Percentiles rank a stretch among this genome's conserved stretches.
Evolutionary conservation across 2,888 invertebrate genomes (phyloP).

Genomic region (Syrista parreyssii): DNA sequence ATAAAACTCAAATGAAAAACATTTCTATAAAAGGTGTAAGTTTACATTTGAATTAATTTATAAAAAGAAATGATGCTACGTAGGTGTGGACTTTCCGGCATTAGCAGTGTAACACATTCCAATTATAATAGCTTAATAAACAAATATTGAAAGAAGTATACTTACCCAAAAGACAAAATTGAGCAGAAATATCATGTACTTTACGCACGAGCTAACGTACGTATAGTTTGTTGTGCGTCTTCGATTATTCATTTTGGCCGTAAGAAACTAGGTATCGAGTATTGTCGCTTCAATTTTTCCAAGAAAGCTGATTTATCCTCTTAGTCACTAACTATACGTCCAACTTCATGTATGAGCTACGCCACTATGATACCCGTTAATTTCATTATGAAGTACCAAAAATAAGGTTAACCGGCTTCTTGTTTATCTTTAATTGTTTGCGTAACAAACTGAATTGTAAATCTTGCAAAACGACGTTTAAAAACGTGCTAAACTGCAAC

Average conservation of each 20-base stretch:
- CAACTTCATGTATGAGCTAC: background rate
- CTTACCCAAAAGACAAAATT: conserved; percentile 93
- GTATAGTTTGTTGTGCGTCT: conserved; percentile 79
- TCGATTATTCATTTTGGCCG: conserved; percentile 65
- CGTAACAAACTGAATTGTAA: conserved; percentile 14
- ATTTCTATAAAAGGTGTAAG: background rate
- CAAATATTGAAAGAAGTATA: conserved; percentile 34
- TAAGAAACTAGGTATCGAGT: conserved; percentile 24
- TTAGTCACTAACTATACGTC: conserved; percentile 8
- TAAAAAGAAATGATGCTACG: background rate
- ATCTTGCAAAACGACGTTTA: conserved; percentile 2
- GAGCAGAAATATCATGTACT: conserved; percentile 89
- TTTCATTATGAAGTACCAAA: background rate
- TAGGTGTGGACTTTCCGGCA: background rate
- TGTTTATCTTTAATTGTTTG: conserved; percentile 9
- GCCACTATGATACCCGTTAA: background rate
- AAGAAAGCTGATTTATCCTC: conserved; percentile 10
- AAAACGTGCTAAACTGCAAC: conserved; percentile 17
- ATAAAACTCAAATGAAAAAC: conserved; percentile 2
- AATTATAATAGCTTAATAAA: conserved; percentile 10
- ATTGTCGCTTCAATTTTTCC: conserved; percentile 15
- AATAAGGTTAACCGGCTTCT: conserved; percentile 9
- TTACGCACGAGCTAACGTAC: conserved; percentile 87
- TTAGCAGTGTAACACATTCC: background rate
- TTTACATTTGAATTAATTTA: background rate